These are phyloP conservation scores for Lepilemur ruficaudatus DNA, from an alignment of 2,797 vertebrate genomes.

Conservation along the genomic window DNA sequence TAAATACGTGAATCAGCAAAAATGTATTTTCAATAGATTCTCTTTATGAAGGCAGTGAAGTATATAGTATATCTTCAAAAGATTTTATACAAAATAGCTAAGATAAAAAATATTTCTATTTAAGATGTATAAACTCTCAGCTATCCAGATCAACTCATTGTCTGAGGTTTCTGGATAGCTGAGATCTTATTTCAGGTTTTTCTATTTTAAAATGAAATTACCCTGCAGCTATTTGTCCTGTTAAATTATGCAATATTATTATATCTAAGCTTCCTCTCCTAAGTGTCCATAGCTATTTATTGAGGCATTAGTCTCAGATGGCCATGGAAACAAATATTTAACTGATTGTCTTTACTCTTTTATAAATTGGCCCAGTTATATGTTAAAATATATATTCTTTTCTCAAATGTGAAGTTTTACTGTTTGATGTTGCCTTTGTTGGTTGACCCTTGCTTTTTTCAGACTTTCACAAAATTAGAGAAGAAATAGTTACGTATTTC, in stretches of 20 bases:
- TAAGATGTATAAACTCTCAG: constrained; percentile 5
- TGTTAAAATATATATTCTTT: constrained; percentile 43
- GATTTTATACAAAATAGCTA: constrained; percentile 5
- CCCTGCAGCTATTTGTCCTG: constrained; percentile 32
- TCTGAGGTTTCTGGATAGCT: constrained; percentile 47
- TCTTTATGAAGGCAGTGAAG: constrained; percentile 39
- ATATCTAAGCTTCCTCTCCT: constrained; percentile 51
- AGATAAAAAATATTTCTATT: constrained; percentile 25
- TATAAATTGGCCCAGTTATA: constrained; percentile 29
- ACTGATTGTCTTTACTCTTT: constrained; percentile 5
- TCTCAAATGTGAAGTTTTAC: constrained; percentile 11
- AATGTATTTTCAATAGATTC: not conserved
- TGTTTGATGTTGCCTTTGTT: not conserved
- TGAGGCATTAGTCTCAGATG: constrained; percentile 32
- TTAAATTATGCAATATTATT: constrained; percentile 61
- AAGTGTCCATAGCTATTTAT: constrained; percentile 39
- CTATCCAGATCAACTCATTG: constrained; percentile 43
- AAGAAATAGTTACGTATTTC: constrained; percentile 51
- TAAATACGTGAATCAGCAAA: constrained; percentile 35
- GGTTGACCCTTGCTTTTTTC: constrained; percentile 20
- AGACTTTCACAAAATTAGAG: constrained; percentile 24
- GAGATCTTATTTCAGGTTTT: constrained; percentile 47
- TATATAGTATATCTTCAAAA: not conserved
- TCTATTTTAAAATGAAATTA: constrained; percentile 62
- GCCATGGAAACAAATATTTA: constrained; percentile 2